Evolutionary conservation across 1,140 invertebrate species (phyloP).

Genomic region (Dinoponera quadriceps): DNA sequence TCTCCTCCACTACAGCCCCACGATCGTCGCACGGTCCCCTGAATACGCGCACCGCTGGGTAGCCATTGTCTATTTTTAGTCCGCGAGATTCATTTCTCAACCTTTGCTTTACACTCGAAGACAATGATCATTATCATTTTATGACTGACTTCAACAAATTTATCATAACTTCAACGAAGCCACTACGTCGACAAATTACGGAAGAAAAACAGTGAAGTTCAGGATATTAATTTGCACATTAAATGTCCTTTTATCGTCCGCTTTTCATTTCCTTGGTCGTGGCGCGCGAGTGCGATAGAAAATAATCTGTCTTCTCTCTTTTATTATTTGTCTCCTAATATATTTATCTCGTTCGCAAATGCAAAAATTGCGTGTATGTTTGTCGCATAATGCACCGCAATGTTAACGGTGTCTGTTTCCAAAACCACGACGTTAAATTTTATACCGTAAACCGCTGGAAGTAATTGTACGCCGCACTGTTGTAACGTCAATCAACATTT

Average conservation of each 20-base stretch:
- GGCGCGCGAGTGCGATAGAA: background rate
- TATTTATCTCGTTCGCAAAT: background rate
- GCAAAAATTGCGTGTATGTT: background rate
- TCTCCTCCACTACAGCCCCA: background rate
- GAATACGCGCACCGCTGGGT: too few species aligned
- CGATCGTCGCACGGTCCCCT: background rate
- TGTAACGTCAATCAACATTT: slow-evolving; percentile 14
- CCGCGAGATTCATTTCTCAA: background rate
- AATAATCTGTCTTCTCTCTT: background rate
- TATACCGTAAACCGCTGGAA: background rate
- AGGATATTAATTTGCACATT: slow-evolving; percentile 13
- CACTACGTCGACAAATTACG: background rate
- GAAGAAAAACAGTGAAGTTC: background rate
- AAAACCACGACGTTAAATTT: slow-evolving; percentile 13
- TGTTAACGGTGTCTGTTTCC: background rate
- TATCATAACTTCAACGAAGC: background rate
- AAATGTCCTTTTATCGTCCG: slow-evolving; percentile 27
- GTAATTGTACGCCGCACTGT: slow-evolving; percentile 22
- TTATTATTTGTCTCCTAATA: background rate
- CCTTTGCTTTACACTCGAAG: background rate
- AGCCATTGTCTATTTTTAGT: slow-evolving; percentile 11
- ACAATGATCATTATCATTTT: slow-evolving; percentile 16
- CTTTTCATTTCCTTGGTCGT: background rate
- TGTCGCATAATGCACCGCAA: background rate
- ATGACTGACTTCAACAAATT: slow-evolving; percentile 11